phyloP scores from a whole-genome alignment of 30 jellyfish, hydroid and myxozoan genomes.

The Hydractinia symbiolongicarpus region DNA sequence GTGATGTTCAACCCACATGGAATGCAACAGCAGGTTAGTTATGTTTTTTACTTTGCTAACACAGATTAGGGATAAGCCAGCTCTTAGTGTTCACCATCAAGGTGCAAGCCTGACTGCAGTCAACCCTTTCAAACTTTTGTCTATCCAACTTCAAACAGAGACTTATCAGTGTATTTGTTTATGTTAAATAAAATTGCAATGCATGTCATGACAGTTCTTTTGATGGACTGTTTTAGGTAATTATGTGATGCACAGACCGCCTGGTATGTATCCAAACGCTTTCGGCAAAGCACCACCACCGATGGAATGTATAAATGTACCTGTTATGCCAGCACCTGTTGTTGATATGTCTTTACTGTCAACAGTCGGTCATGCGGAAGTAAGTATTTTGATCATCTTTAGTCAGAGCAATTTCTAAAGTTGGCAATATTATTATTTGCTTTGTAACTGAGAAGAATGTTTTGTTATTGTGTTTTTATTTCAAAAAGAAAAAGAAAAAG shows the following conservation, averaged over 20 bases:
- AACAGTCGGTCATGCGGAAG: neutral
- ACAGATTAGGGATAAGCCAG: neutral
- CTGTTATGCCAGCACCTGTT: slow-evolving; percentile 17
- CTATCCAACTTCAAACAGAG: no score
- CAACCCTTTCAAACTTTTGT: no score
- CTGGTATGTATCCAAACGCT: slow-evolving; percentile 96
- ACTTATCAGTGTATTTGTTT: neutral
- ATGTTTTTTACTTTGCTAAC: neutral
- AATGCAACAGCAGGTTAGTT: slow-evolving; percentile 28
- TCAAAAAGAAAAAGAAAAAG: no score
- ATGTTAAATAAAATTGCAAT: neutral
- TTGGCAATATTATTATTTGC: no score
- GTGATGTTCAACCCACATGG: slow-evolving; percentile 29
- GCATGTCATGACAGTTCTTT: neutral
- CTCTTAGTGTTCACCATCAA: no score
- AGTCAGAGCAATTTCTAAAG: no score
- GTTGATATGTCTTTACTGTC: slow-evolving; percentile 7
- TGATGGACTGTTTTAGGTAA: slow-evolving; percentile 44
- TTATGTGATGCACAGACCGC: slow-evolving; percentile 91
- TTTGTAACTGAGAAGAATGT: no score
- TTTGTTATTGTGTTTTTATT: no score
- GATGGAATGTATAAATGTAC: slow-evolving; percentile 38
- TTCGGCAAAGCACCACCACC: slow-evolving; percentile 96
- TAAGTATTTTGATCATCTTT: no score
- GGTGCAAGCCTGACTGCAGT: no score